Evolutionary conservation across 2,113 vertebrate species (phyloP).

Genomic region (Neodontobutis hainanensis): DNA sequence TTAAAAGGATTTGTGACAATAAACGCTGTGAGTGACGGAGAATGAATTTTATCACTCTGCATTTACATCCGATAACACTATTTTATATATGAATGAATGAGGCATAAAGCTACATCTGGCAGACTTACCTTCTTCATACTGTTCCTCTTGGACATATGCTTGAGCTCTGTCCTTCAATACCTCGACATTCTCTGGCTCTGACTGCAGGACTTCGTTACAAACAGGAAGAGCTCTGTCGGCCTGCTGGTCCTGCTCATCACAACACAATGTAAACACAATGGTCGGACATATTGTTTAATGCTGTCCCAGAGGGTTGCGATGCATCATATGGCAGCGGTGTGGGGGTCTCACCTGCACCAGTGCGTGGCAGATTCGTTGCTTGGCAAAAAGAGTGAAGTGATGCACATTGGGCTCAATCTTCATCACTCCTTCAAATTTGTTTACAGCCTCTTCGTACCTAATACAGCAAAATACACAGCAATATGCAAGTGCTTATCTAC

Average conservation of each 20-base stretch:
- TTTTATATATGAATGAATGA: no score
- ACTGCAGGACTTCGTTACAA: conserved; percentile 87
- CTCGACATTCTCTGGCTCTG: conserved; percentile 86
- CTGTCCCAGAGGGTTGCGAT: not conserved
- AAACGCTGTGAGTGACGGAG: not conserved
- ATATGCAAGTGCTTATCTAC: not conserved
- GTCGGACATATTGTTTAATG: not conserved
- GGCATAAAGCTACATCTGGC: not conserved
- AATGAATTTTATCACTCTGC: not conserved
- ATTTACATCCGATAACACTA: no score
- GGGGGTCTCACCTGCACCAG: conserved; percentile 83
- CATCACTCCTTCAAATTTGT: conserved; percentile 89
- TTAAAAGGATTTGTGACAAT: conserved; percentile 19
- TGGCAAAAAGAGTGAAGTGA: conserved; percentile 83
- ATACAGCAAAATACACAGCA: conserved; percentile 6
- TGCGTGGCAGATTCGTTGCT: conserved; percentile 94
- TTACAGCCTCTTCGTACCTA: conserved; percentile 90
- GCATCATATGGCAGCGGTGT: not conserved
- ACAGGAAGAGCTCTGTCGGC: conserved; percentile 82
- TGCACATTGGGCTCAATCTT: conserved; percentile 87
- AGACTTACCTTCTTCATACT: conserved; percentile 91
- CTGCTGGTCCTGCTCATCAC: conserved; percentile 82
- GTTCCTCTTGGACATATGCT: conserved; percentile 90
- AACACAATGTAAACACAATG: not conserved
- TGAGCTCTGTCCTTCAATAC: conserved; percentile 92